These are phyloP conservation scores for Cepaea nemoralis DNA, from an alignment of 1,140 invertebrate species.

Conservation along the genomic window DNA sequence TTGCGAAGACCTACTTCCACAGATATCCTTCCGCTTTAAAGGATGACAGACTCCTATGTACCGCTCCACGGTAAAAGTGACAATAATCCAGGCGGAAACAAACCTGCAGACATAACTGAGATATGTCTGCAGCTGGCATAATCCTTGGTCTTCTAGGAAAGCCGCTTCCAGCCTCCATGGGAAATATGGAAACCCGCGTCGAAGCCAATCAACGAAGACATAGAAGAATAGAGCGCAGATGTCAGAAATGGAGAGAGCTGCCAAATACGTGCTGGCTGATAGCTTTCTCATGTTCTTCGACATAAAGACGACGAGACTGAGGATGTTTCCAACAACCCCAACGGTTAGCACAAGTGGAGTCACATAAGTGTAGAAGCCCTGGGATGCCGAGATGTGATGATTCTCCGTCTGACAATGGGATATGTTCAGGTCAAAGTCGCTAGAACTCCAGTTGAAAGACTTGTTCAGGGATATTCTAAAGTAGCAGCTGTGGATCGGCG, in stretches of 20 bases:
- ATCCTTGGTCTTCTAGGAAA: constrained; percentile 55
- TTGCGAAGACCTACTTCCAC: constrained; percentile 42
- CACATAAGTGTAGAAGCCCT: constrained; percentile 31
- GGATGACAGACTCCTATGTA: constrained; percentile 67
- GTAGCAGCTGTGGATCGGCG: neutral
- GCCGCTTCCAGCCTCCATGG: constrained; percentile 19
- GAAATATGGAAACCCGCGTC: constrained; percentile 41
- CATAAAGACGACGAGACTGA: constrained; percentile 61
- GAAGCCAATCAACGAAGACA: constrained; percentile 62
- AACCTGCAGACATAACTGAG: constrained; percentile 62
- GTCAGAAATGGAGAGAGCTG: constrained; percentile 61
- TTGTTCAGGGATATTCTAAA: neutral
- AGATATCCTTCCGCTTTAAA: constrained; percentile 46
- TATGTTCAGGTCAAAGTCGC: too few species aligned
- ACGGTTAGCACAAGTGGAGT: constrained; percentile 47
- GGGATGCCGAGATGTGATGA: neutral
- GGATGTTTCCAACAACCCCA: constrained; percentile 60
- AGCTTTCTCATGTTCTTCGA: constrained; percentile 58
- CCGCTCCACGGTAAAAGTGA: constrained; percentile 65
- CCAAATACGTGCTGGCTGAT: constrained; percentile 62
- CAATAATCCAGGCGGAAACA: constrained; percentile 66
- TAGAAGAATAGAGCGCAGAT: constrained; percentile 58
- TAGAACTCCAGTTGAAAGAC: neutral
- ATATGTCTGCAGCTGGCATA: constrained; percentile 62
- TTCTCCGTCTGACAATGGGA: neutral